Conservation (phyloP, 1,140 invertebrate genomes). For the Chironomus striatipennis region DNA sequence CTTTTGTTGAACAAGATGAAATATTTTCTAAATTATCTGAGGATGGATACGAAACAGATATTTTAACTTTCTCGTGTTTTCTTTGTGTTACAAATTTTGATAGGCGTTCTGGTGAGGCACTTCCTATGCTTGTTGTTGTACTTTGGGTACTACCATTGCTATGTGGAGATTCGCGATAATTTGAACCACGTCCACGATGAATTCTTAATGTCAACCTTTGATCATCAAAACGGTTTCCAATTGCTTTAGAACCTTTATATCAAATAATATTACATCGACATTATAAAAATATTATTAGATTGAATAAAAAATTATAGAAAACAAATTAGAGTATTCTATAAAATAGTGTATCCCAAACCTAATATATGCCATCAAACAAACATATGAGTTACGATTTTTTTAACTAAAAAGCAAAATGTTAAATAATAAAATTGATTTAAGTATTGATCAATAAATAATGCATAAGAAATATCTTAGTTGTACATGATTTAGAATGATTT, state of each 20-base stretch:
- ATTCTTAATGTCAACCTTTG: conserved; percentile 79
- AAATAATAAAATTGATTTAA: too few species aligned
- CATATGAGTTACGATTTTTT: too few species aligned
- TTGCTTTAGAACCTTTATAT: conserved; percentile 38
- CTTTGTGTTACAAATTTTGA: conserved; percentile 42
- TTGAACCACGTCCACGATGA: conserved; percentile 63
- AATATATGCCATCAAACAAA: too few species aligned
- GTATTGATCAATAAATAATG: too few species aligned
- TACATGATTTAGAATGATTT: too few species aligned
- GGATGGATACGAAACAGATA: conserved; percentile 66
- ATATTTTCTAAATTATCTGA: conserved; percentile 53
- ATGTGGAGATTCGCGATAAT: conserved; percentile 45
- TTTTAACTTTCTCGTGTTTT: conserved; percentile 62
- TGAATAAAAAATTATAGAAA: too few species aligned
- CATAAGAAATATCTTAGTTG: too few species aligned
- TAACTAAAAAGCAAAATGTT: too few species aligned
- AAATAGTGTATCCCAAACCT: too few species aligned
- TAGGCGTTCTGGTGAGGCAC: conserved; percentile 45
- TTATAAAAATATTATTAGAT: too few species aligned
- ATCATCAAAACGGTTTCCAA: conserved; percentile 63
- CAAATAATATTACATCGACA: too few species aligned
- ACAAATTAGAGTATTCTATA: too few species aligned
- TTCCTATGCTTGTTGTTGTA: conserved; percentile 45
- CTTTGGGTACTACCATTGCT: conserved; percentile 46
- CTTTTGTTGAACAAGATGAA: conserved; percentile 34